These are phyloP conservation scores for Athrips mouffetella DNA, from an alignment of 2,888 invertebrate species.

Conservation along the genomic window DNA sequence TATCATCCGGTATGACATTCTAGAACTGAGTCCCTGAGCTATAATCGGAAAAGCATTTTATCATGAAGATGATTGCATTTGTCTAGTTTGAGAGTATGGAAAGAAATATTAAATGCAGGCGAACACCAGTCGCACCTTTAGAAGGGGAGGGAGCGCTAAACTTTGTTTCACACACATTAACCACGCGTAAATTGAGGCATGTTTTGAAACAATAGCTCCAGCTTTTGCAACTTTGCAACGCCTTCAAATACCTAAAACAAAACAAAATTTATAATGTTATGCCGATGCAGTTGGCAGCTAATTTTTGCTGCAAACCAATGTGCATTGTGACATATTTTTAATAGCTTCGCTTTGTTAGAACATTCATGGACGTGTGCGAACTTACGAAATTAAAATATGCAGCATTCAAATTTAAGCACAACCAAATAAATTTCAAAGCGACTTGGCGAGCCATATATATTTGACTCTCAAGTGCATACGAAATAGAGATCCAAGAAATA, in stretches of 20 bases:
- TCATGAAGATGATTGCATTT: too few relatives aligned
- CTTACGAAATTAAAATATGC: slow-evolving; percentile 6
- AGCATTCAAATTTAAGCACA: not conserved
- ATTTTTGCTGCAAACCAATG: slow-evolving; percentile 56
- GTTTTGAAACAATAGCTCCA: slow-evolving; percentile 7
- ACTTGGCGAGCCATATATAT: not conserved
- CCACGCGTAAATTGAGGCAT: slow-evolving; percentile 8
- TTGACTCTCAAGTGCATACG: too few relatives aligned
- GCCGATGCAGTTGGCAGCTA: slow-evolving; percentile 74
- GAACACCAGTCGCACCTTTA: too few relatives aligned
- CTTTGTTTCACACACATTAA: not conserved
- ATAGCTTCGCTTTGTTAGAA: slow-evolving; percentile 46
- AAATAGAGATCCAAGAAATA: not conserved
- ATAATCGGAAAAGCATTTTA: too few relatives aligned
- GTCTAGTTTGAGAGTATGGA: too few relatives aligned
- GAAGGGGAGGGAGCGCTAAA: too few relatives aligned
- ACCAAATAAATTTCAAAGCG: not conserved
- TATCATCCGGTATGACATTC: too few relatives aligned
- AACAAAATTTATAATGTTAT: slow-evolving; percentile 71
- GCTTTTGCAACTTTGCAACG: slow-evolving; percentile 19
- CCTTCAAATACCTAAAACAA: slow-evolving; percentile 72
- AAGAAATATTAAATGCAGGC: too few relatives aligned
- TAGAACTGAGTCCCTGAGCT: too few relatives aligned
- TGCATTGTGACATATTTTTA: slow-evolving; percentile 62
- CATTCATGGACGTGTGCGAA: not conserved